Conservation (phyloP, 2,888 invertebrate genomes). For the Noctua janthe region DNA sequence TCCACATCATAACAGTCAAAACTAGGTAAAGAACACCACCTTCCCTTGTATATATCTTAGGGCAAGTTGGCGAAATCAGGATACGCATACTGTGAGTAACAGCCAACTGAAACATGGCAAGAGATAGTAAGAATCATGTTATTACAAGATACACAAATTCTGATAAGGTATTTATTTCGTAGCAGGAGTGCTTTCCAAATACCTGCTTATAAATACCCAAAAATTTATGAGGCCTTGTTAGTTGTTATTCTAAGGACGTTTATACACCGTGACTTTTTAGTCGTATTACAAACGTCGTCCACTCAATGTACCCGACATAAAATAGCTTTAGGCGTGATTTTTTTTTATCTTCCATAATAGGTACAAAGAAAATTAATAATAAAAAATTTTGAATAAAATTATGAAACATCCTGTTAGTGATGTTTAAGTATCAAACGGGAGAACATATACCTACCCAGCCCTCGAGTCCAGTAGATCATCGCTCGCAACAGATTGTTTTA, state of each 20-base stretch:
- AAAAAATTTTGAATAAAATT: too few species aligned
- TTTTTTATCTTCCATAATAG: too few species aligned
- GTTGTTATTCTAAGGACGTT: background rate
- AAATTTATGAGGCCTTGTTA: background rate
- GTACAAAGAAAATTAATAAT: too few species aligned
- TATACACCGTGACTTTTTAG: background rate
- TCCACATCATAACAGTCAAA: constrained; percentile 64
- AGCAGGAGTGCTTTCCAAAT: background rate
- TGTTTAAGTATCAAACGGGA: too few species aligned
- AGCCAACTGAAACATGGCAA: constrained; percentile 65
- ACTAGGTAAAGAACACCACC: constrained; percentile 19
- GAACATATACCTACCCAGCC: too few species aligned
- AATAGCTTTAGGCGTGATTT: too few species aligned
- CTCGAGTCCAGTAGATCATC: too few species aligned
- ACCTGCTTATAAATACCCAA: background rate
- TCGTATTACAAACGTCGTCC: too few species aligned
- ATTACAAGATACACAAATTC: background rate
- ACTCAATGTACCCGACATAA: too few species aligned
- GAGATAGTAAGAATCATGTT: background rate
- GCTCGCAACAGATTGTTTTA: too few species aligned
- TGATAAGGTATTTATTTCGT: background rate
- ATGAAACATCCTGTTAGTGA: too few species aligned
- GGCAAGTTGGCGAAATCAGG: constrained; percentile 65
- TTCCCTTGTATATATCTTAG: constrained; percentile 46
- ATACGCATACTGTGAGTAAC: constrained; percentile 58